A percentile compares a stretch with the other conserved stretches of the same genome.
Evolutionary conservation across 2,797 vertebrate genomes (phyloP).

Genomic region (Hapalemur alaotrensis): DNA sequence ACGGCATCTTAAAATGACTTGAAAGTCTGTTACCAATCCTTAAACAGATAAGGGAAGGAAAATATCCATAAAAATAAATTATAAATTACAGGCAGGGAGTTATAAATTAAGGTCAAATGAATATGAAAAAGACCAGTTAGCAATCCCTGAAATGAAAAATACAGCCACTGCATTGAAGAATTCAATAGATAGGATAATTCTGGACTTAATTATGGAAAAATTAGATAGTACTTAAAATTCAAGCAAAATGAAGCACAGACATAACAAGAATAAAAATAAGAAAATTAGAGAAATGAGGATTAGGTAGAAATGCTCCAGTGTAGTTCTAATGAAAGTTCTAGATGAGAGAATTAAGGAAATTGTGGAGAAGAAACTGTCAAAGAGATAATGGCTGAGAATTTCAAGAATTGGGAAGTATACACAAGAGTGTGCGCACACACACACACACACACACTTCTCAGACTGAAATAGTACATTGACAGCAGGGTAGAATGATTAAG

Average conservation of each 20-base stretch:
- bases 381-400: neutral
- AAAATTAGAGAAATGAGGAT: neutral
- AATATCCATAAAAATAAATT: neutral
- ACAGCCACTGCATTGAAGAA: neutral
- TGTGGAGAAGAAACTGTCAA: neutral
- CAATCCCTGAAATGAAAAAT: neutral
- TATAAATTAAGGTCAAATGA: slow-evolving; percentile 9
- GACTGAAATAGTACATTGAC: neutral
- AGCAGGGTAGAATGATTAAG: neutral
- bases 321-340: neutral
- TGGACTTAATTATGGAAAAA: neutral
- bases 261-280: neutral
- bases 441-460: neutral
- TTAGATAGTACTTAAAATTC: neutral
- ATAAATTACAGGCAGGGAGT: neutral
- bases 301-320: neutral
- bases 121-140: slow-evolving; percentile 10
- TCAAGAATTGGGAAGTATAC: neutral
- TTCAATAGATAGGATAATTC: neutral
- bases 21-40: neutral
- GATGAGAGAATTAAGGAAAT: neutral
- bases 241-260: neutral
- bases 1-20: neutral
- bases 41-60: neutral
- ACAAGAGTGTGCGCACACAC: accelerated